Evolutionary conservation across 2,888 invertebrate genomes (phyloP).

Genomic region (Punctoribates punctum): DNA sequence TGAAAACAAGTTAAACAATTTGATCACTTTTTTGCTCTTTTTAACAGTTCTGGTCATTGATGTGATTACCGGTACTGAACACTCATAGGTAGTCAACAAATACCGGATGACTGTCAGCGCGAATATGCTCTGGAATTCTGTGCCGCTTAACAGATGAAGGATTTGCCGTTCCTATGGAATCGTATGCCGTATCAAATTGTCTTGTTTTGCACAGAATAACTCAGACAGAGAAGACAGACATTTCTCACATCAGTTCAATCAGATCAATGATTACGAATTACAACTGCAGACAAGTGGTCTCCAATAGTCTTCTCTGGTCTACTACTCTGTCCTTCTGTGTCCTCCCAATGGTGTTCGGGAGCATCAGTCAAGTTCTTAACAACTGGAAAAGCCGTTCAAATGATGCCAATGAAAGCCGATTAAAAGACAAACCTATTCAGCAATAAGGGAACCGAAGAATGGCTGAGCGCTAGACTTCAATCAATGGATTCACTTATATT

Average conservation of each 20-base stretch:
- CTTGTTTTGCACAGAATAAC: constrained; percentile 28
- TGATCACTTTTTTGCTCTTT: neutral
- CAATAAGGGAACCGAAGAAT: constrained; percentile 9
- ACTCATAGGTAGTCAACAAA: constrained; percentile 15
- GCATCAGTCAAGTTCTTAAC: constrained; percentile 36
- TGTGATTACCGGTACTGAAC: constrained; percentile 24
- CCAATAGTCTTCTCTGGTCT: too few relatives aligned
- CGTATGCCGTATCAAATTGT: constrained; percentile 33
- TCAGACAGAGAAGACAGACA: too few relatives aligned
- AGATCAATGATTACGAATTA: neutral
- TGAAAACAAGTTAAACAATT: constrained; percentile 33
- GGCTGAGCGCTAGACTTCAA: neutral
- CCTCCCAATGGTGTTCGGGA: neutral
- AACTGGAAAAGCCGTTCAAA: constrained; percentile 35
- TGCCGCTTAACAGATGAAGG: constrained; percentile 18
- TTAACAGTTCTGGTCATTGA: neutral
- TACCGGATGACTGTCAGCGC: constrained; percentile 15
- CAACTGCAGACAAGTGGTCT: constrained; percentile 13
- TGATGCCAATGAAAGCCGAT: constrained; percentile 29
- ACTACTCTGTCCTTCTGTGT: too few relatives aligned
- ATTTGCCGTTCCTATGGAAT: neutral
- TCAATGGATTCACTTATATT: neutral
- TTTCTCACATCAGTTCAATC: neutral
- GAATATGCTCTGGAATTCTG: neutral
- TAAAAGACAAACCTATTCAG: constrained; percentile 34